Percentiles rank a stretch among this genome's conserved stretches.
These are phyloP conservation scores for Ahaetulla prasina DNA, from an alignment of 2,113 vertebrate species.

Conservation along the genomic window DNA sequence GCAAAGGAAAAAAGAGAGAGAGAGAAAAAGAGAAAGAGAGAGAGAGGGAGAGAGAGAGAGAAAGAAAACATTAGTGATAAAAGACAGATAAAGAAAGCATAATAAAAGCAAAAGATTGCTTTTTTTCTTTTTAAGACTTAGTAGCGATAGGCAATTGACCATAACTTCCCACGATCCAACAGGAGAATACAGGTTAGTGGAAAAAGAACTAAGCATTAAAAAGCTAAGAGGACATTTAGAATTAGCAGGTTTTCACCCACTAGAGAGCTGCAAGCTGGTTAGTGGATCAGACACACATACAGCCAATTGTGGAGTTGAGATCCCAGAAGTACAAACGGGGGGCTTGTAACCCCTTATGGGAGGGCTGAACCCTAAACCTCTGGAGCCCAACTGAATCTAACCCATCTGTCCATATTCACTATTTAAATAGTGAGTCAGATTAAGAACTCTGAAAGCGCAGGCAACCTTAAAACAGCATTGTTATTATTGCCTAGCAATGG, in stretches of 20 bases:
- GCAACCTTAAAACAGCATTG: neutral
- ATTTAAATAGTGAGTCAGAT: neutral
- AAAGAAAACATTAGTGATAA: conserved; percentile 50
- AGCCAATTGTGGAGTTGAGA: neutral
- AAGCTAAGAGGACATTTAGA: neutral
- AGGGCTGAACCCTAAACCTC: neutral
- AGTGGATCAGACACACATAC: neutral
- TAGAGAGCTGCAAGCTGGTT: neutral
- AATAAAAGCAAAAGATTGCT: conserved; percentile 55
- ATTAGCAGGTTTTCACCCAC: neutral
- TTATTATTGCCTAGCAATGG: neutral
- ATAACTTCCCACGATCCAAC: conserved; percentile 29
- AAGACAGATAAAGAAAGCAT: conserved; percentile 34
- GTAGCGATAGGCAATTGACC: conserved; percentile 45
- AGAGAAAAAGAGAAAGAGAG: conserved; percentile 49
- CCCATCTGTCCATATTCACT: neutral
- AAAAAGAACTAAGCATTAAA: conserved; percentile 21
- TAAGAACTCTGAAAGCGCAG: neutral
- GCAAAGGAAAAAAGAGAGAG: conserved; percentile 77
- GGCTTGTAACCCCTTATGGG: neutral
- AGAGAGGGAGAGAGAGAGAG: conserved; percentile 51
- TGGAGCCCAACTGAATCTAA: neutral
- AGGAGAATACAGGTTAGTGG: conserved; percentile 43
- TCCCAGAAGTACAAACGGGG: neutral
- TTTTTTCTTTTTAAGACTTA: conserved; percentile 44